Conservation (phyloP, 2,113 vertebrate genomes). For the Zootoca vivipara region DNA sequence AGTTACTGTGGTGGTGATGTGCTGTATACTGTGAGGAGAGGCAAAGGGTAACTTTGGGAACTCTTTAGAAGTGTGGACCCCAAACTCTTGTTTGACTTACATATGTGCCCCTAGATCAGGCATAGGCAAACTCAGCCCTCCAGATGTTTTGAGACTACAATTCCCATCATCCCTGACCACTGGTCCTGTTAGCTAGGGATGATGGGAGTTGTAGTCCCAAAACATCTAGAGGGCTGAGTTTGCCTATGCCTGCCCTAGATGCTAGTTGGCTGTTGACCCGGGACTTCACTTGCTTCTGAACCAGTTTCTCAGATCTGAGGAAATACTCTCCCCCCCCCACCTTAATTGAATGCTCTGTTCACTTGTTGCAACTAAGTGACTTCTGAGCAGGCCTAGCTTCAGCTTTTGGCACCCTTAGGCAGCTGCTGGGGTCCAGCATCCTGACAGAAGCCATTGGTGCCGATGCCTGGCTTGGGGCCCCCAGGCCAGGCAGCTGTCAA, state of each 20-base stretch:
- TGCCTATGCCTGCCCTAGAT: background rate
- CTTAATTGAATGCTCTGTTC: background rate
- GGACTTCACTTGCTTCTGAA: background rate
- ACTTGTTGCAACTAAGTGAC: background rate
- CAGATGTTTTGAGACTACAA: too few relatives aligned
- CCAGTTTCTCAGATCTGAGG: background rate
- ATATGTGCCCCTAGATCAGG: background rate
- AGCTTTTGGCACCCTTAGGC: background rate
- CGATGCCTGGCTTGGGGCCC: background rate
- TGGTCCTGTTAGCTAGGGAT: too few relatives aligned
- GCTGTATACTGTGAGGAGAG: too few relatives aligned
- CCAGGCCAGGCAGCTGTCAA: background rate
- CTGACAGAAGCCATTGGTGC: background rate
- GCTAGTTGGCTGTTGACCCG: background rate
- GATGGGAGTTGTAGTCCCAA: too few relatives aligned
- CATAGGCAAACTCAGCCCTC: too few relatives aligned
- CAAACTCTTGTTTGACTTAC: background rate
- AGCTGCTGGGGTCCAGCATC: background rate
- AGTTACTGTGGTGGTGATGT: background rate
- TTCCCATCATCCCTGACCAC: too few relatives aligned
- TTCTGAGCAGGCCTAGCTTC: background rate
- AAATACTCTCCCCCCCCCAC: background rate
- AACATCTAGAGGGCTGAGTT: too few relatives aligned
- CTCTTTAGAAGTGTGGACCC: background rate
- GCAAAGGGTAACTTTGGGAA: background rate